These are phyloP conservation scores for Eristalis pertinax DNA, from an alignment of 2,888 invertebrate species.

Conservation along the genomic window DNA sequence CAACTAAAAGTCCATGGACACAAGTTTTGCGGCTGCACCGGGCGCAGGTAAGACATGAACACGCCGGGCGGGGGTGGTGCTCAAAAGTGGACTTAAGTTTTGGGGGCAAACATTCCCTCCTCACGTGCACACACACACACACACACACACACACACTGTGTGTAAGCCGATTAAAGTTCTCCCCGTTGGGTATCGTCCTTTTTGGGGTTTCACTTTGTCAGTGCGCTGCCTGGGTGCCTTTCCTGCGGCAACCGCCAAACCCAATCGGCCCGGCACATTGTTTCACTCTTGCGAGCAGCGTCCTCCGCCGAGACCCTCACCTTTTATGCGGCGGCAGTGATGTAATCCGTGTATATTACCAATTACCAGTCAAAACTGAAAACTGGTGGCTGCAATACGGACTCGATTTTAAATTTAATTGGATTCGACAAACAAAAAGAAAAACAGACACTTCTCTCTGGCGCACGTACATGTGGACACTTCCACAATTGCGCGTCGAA, in stretches of 20 bases:
- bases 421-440: conserved; percentile 23
- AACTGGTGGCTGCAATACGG: conserved; percentile 3
- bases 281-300: conserved; percentile 21
- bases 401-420: conserved; percentile 46
- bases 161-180: conserved; percentile 60
- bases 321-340: conserved; percentile 33
- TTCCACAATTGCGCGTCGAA: not conserved
- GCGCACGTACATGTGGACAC: not conserved
- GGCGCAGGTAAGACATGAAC: not conserved
- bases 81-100: conserved; percentile 46
- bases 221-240: not conserved
- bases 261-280: conserved; percentile 20
- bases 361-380: conserved; percentile 24
- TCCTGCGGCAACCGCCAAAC: not conserved
- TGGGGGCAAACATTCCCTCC: not conserved
- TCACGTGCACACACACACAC: not conserved
- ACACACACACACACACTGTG: conserved; percentile 18
- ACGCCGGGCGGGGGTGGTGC: not conserved
- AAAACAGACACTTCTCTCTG: not conserved
- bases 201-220: conserved; percentile 42
- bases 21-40: conserved; percentile 4
- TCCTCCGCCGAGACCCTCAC: conserved; percentile 30
- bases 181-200: conserved; percentile 35
- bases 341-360: conserved; percentile 55
- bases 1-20: conserved; percentile 19